Base-by-base conservation (phyloP, 2,113 vertebrate genomes). In the Balaenoptera acutorostrata region DNA sequence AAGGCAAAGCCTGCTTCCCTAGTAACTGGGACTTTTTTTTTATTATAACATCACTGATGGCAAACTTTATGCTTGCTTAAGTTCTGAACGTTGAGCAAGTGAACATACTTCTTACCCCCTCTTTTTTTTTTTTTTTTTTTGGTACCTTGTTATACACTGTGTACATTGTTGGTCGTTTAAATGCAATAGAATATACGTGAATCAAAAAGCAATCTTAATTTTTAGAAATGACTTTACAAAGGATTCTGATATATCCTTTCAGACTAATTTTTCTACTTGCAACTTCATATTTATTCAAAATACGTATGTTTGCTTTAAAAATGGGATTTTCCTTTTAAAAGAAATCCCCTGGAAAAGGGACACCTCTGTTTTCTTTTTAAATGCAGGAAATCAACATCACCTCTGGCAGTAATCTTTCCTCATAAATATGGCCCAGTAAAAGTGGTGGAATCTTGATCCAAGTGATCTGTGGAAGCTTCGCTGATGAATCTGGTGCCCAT, bases 301-400 rank as follows among this genome's bases (percentile, higher is more conserved):
- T 68, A 36, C 36, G 36, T 0, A 0, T 6, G 57, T 90, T 98
- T 98, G 57, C 61, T 85, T 95, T 78, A 77, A 66, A 97, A 98
- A 36, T 68, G 83, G 39, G 44, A 18, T 98, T 98, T 98, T 71
- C 59, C 92, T 83, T 97, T 96, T 31, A 52, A 94, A 57, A 96
- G 69, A 93, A 93, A 83, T 72, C 89, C 93, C 86, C 78, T 96
- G 81, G 94, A 87, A 94, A 94, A 41, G 41, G 55, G 39, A 91
- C 87, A 36, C n/a, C 31, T 98, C 96, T 96, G 96, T 96, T 98
- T 97, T 85, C 91, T 69, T 95, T 87, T 88, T 36, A 69, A 13
- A 33, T 68, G 18, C 77, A 97, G 96, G 95, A 97, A 97, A 93
- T 44, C 85, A 95, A 3, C 52, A 85, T 86, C 77, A 63, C 88